phyloP scores from a whole-genome alignment of 2,113 vertebrate genomes.

The Athene noctua region DNA sequence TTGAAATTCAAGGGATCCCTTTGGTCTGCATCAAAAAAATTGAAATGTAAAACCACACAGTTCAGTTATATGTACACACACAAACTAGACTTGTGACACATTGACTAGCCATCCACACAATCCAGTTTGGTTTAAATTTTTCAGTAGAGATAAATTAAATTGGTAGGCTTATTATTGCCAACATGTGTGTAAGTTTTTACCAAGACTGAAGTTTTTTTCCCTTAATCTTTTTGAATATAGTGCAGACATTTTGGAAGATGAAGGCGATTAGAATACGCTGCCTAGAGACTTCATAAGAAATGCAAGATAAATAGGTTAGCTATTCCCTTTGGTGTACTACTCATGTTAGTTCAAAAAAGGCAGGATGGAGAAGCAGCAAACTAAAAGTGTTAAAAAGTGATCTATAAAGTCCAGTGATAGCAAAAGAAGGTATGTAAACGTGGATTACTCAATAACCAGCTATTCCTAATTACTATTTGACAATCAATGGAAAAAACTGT shows the following conservation, averaged over 20 bases:
- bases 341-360: neutral
- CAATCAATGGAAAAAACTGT: neutral
- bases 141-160: neutral
- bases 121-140: neutral
- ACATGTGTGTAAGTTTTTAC: neutral
- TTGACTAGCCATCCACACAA: neutral
- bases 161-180: neutral
- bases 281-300: neutral
- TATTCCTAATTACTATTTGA: neutral
- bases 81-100: neutral
- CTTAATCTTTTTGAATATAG: neutral
- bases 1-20: neutral
- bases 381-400: neutral
- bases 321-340: neutral
- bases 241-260: conserved; percentile 3
- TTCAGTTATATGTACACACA: neutral
- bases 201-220: neutral
- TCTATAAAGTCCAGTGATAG: neutral
- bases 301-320: conserved; percentile 35
- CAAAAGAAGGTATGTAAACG: neutral
- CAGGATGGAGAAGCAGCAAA: neutral
- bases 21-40: neutral
- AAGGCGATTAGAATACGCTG: neutral
- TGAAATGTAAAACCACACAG: neutral
- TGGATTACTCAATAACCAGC: neutral